Conservation (phyloP, 2,113 vertebrate genomes). For the Pelecanus crispus region DNA sequence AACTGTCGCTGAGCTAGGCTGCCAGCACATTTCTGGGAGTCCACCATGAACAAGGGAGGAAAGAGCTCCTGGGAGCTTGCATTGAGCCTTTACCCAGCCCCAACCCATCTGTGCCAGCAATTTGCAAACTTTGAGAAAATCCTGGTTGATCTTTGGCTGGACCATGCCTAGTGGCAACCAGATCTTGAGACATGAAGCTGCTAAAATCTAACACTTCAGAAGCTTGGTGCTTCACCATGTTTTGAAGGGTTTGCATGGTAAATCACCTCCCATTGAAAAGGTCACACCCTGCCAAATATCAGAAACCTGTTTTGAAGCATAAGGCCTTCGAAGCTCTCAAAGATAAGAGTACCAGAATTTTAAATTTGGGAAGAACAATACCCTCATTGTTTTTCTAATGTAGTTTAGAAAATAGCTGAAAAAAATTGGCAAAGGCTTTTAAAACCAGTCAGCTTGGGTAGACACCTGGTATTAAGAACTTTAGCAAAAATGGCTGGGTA, state of each 20-base stretch:
- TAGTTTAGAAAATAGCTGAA: background rate
- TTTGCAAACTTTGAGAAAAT: background rate
- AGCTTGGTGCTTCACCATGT: background rate
- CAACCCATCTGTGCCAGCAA: background rate
- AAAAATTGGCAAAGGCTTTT: background rate
- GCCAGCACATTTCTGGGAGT: background rate
- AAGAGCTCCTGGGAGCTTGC: background rate
- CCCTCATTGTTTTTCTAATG: background rate
- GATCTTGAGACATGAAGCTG: background rate
- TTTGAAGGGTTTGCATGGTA: background rate
- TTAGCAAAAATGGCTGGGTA: background rate
- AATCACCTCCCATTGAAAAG: background rate
- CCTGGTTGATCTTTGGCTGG: background rate
- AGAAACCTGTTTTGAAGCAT: background rate
- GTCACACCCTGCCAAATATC: background rate
- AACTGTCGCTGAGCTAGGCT: accelerated
- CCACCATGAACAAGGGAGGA: background rate
- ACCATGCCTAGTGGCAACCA: background rate
- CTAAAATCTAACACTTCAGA: background rate
- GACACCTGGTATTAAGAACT: background rate
- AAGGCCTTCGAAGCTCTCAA: background rate
- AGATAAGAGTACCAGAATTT: background rate
- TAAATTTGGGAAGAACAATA: background rate
- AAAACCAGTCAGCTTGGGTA: background rate
- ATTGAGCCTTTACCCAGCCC: background rate